Evolutionary conservation across 2,888 invertebrate genomes (phyloP), one percentile per base, ranked within the genome.

Genomic region (Melitaea athalia): DNA sequence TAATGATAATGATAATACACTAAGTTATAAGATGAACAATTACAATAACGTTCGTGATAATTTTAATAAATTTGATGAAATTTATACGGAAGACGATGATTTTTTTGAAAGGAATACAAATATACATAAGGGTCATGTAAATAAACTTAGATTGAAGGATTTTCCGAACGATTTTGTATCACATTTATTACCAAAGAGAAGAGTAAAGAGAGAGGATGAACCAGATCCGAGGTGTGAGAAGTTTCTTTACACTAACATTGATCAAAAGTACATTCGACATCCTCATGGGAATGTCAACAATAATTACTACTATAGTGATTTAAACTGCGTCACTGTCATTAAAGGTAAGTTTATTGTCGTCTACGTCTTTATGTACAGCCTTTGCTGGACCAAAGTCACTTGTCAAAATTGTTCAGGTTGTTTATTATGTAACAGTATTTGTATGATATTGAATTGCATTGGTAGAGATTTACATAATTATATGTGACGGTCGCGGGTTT

Each of bases 321-420:
- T 81, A 10, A 80, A 87, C 64, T 92, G 92, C 67, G 85, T 85
- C 1, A 84, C 85, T 11, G 81, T 84, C 63, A 84, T 92, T 49
- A 79, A 77, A 74, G 89, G 91, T 91, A 78, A 85, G 86, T 76
- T 53, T 17, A 33, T 24, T 24, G 17, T 11, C 7, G 38, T 38
- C 38, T 38, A 38, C 24, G 3, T 24, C 24, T 24, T 24, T 1
- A 24, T 24, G 3, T 24, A 24, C 24, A 24, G 24, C 24, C 24
- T 24, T 24, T 24, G 24, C 1, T 24, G 24, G 38, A 38, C 38
- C 1, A 45, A 45, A 45, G 11, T 11, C 12, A 38, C 4, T 38
- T 38, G 38, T 38, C 24, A 24, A 24, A 24, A 24, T 3, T 3
- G 0, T 3, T 38, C 38, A 7, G 8, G 5, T 5, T 38, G 8